These are phyloP conservation scores for Nezara viridula DNA, from an alignment of 2,888 invertebrate genomes.

Conservation along the genomic window DNA sequence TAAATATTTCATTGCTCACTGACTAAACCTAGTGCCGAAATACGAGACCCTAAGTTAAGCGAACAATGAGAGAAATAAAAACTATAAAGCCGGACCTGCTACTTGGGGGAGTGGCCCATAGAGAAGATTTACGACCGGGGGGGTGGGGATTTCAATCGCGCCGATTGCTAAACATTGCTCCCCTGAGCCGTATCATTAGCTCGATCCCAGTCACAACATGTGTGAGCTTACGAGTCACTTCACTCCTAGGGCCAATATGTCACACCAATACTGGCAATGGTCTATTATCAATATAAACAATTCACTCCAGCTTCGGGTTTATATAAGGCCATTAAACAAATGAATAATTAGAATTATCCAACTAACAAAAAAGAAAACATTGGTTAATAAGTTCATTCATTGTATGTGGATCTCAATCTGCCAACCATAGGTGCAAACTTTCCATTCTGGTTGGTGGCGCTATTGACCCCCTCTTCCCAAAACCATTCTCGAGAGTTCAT, in stretches of 20 bases:
- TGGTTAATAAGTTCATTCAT: no score
- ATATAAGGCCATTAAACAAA: not conserved
- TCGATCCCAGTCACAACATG: slow-evolving; percentile 59
- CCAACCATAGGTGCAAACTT: no score
- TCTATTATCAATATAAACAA: slow-evolving; percentile 44
- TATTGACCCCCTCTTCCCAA: no score
- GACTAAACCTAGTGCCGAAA: not conserved
- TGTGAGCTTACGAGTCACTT: slow-evolving; percentile 60
- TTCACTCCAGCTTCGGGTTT: not conserved
- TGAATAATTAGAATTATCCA: not conserved
- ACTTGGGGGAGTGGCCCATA: not conserved
- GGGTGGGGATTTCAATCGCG: slow-evolving; percentile 57
- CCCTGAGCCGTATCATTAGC: slow-evolving; percentile 59
- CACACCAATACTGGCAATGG: not conserved
- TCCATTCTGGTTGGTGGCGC: no score
- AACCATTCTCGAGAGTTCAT: no score
- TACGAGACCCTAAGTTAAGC: not conserved
- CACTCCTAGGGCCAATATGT: slow-evolving; percentile 54
- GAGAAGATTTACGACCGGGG: slow-evolving; percentile 43
- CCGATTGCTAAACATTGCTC: slow-evolving; percentile 57
- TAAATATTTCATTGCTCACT: not conserved
- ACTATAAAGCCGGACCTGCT: slow-evolving; percentile 48
- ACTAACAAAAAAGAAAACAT: no score
- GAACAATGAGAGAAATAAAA: slow-evolving; percentile 36
- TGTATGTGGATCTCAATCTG: no score